Percentiles rank a stretch among this genome's conserved stretches.
Conservation (phyloP, 1,140 invertebrate genomes). For the Himalopsyche phryganea region DNA sequence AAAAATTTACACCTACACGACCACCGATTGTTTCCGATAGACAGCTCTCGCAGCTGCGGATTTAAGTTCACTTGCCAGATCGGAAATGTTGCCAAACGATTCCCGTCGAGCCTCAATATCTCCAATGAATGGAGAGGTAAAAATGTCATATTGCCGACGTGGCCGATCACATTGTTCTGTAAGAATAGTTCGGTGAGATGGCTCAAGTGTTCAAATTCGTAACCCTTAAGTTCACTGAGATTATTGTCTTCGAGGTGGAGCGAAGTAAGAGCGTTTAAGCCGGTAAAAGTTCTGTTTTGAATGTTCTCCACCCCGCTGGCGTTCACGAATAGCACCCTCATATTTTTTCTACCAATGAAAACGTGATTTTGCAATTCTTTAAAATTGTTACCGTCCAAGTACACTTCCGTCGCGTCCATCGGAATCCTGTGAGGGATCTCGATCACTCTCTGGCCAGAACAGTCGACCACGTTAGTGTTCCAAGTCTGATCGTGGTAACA, state of each 20-base stretch:
- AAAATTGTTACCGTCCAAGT: constrained; percentile 86
- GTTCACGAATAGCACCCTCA: constrained; percentile 82
- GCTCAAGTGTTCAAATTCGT: constrained; percentile 82
- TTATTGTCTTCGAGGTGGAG: constrained; percentile 85
- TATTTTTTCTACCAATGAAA: constrained; percentile 88
- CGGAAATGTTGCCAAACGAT: constrained; percentile 74
- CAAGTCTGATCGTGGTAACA: constrained; percentile 91
- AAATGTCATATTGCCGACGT: constrained; percentile 79
- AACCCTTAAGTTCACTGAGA: constrained; percentile 75
- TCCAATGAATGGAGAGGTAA: constrained; percentile 73
- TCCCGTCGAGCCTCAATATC: constrained; percentile 79
- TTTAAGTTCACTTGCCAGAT: constrained; percentile 79
- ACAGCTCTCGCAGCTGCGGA: constrained; percentile 65
- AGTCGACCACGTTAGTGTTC: constrained; percentile 90
- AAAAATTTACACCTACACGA: constrained; percentile 87
- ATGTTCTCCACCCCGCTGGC: constrained; percentile 80
- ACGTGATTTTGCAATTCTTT: constrained; percentile 80
- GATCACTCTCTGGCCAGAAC: constrained; percentile 69
- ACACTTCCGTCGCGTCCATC: constrained; percentile 91
- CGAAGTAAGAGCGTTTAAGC: constrained; percentile 73
- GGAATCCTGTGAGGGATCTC: constrained; percentile 82
- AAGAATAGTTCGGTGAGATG: constrained; percentile 80
- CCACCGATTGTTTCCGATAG: constrained; percentile 80
- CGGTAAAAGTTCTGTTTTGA: constrained; percentile 89
- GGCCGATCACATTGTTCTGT: constrained; percentile 78